Conservation (phyloP, 2,113 vertebrate species). For the Sebastes schlegelii region DNA sequence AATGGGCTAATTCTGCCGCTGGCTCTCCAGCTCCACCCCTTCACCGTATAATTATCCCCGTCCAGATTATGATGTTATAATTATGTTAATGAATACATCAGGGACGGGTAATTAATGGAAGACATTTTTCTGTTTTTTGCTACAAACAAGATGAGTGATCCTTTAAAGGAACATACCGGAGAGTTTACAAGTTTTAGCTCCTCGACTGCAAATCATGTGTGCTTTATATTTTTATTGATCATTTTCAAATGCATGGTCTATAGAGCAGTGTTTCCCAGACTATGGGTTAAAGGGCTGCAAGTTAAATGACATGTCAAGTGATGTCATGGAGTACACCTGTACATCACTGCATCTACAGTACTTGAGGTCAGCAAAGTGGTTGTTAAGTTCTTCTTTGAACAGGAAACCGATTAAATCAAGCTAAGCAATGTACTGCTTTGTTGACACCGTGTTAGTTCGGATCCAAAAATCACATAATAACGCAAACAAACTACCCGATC, state of each 20-base stretch:
- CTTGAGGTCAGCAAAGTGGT: background rate
- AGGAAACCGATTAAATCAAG: background rate
- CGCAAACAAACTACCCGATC: too few relatives aligned
- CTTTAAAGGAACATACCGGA: background rate
- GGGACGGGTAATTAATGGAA: conserved; percentile 62
- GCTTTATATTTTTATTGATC: conserved; percentile 1
- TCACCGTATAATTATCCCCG: conserved; percentile 60
- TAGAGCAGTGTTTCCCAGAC: background rate
- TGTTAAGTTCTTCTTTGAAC: background rate
- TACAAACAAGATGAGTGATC: conserved; percentile 41
- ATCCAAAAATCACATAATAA: too few relatives aligned
- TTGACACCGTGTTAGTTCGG: too few relatives aligned
- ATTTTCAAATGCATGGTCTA: conserved; percentile 7
- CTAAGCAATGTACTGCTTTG: too few relatives aligned
- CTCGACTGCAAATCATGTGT: background rate
- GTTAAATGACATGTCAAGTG: background rate
- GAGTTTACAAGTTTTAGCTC: conserved; percentile 21
- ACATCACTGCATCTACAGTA: background rate
- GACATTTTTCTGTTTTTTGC: conserved; percentile 45
- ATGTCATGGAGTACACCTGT: background rate
- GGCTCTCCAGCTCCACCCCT: conserved; percentile 59
- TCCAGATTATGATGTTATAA: conserved; percentile 61
- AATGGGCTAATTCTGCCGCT: conserved; percentile 61
- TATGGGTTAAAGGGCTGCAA: background rate
- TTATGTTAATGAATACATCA: conserved; percentile 70